Percentiles rank a stretch among this genome's conserved stretches.
Conservation (phyloP, 2,888 invertebrate species). For the Craniophora ligustri region DNA sequence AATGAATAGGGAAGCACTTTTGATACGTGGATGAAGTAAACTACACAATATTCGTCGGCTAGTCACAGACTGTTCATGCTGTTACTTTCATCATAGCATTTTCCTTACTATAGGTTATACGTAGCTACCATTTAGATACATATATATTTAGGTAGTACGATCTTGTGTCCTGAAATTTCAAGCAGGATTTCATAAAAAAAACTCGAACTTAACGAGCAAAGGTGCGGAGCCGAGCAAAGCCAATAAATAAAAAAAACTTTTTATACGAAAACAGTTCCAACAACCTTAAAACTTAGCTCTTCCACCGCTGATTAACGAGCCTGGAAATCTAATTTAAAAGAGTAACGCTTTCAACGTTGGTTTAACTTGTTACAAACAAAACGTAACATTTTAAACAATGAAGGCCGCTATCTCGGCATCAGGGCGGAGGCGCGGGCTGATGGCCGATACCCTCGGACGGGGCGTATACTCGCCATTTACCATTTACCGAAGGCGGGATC, state of each 20-base stretch:
- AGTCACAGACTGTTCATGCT: background rate
- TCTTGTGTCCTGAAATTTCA: no score
- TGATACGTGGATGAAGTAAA: constrained; percentile 15
- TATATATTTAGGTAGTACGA: no score
- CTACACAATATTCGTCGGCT: background rate
- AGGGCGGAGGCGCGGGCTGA: constrained; percentile 35
- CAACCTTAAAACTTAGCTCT: constrained; percentile 34
- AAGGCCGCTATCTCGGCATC: constrained; percentile 35
- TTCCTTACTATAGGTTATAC: no score
- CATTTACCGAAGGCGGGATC: constrained; percentile 44
- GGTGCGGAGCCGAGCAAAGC: constrained; percentile 2
- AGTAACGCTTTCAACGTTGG: constrained; percentile 38
- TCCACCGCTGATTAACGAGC: constrained; percentile 50
- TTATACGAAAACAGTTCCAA: constrained; percentile 20
- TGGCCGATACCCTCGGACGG: constrained; percentile 37
- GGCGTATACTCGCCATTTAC: constrained; percentile 41
- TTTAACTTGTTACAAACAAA: constrained; percentile 30
- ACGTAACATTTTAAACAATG: constrained; percentile 41
- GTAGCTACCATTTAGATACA: no score
- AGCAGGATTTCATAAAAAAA: background rate
- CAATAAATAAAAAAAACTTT: constrained; percentile 34
- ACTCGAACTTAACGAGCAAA: background rate
- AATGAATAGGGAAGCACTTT: constrained; percentile 38
- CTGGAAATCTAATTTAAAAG: constrained; percentile 49
- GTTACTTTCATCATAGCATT: background rate